phyloP scores from a whole-genome alignment of 2,113 vertebrate species.

The Suncus etruscus region DNA sequence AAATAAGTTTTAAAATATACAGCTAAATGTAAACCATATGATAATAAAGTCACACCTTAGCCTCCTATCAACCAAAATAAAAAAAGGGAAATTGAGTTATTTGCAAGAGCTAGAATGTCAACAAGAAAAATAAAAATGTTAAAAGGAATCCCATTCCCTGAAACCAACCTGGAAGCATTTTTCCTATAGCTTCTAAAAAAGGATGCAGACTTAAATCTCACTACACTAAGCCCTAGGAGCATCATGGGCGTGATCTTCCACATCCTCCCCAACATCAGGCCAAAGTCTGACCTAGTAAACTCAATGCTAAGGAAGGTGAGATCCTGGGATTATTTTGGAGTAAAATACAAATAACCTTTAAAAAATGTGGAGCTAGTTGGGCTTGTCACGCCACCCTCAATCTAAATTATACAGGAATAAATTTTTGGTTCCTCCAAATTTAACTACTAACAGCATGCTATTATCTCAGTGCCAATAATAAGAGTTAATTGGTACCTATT shows the following conservation, averaged over 20 bases:
- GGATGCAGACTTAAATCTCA: not conserved
- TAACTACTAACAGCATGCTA: not conserved
- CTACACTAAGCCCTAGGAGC: not conserved
- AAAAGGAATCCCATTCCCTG: constrained; percentile 49
- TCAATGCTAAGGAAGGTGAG: not conserved
- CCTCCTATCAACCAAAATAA: constrained; percentile 20
- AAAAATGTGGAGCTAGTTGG: not conserved
- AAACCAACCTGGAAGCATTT: not conserved
- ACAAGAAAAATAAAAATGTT: constrained; percentile 66
- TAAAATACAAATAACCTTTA: not conserved
- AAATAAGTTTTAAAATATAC: not conserved
- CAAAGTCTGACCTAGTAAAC: not conserved
- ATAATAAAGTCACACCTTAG: not conserved
- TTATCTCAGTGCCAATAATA: not conserved
- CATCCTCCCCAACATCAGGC: not conserved
- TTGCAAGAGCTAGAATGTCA: constrained; percentile 62
- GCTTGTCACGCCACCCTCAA: not conserved
- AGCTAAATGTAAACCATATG: constrained; percentile 5
- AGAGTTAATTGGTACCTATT: not conserved
- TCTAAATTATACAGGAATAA: not conserved
- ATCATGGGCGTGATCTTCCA: not conserved
- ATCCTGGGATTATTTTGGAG: not conserved
- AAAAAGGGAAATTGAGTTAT: constrained; percentile 48
- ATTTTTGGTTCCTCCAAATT: not conserved
- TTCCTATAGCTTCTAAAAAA: not conserved